Evolutionary conservation across 2,797 vertebrate species (phyloP), one percentile per base, ranked within the genome.

Genomic region (Artibeus lituratus): DNA sequence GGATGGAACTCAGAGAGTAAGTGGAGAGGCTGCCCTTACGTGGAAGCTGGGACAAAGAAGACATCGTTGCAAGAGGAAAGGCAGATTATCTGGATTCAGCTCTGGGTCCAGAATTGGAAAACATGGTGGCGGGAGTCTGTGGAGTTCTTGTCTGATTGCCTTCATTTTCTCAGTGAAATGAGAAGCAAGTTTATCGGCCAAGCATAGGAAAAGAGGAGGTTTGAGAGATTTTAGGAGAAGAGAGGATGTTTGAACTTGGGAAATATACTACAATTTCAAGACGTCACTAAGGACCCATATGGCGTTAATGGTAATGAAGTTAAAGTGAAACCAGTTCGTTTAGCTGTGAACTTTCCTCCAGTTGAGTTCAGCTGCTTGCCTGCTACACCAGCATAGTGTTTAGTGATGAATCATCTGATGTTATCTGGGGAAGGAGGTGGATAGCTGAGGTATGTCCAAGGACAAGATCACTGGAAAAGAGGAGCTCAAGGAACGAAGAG

Each of bases 341-440:
- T 70, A 69, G 26, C 49, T 83, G 47, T 35, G 15, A 82, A 44
- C 51, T 96, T 87, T 86, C 57, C 51, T 86, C 57, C 80, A 84
- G 57, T 57, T 96, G 94, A 72, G 70, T 81, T 95, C 92, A 82
- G 91, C 91, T 86, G 87, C 35, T 39, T 72, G 82, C 26, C 70
- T 65, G 49, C 55, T 87, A 29, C 35, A 22, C 14, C 51, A 83
- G 84, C 73, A 69, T 37, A n/a, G 18, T 37, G 15, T 89, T 93
- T 47, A 83, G 42, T 9, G 44, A 81, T 93, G 59, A 93, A 67
- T 80, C 35, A 55, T 42, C 44, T 47, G 44, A 35, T 87, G 67
- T 82, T 82, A 76, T n/a, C 51, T 88, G 73, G 59, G 69, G 53
- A 85, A 69, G 42, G 49, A 47, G n/a, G 82, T 84, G 73, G 59